Base-by-base conservation (phyloP, 2,113 vertebrate genomes). In the Pluvialis apricaria region DNA sequence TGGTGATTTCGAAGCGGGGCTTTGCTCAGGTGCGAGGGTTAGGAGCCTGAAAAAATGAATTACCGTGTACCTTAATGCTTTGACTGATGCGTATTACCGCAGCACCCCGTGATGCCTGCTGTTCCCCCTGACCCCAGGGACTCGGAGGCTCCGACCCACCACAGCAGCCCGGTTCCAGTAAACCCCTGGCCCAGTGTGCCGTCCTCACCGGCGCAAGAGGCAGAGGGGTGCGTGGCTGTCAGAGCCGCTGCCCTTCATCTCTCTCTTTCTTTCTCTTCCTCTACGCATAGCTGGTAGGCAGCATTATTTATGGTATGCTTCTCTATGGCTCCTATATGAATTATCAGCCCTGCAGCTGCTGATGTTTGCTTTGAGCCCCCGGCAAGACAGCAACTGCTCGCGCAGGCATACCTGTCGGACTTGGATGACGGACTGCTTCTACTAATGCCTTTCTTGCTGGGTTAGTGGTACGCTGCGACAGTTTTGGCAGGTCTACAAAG, bases 1-100 rank as follows among this genome's bases (percentile, higher is more conserved):
- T 1, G 40, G 12, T 1, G 29, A 0, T 32, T 21, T 10, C 8
- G 72, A 42, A 62, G 57, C 71, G 13, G 69, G 32, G 5, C 1
- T 61, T 31, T 0, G 42, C 62, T 58, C 83, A 2, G 55, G 17
- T 15, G 29, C 0, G 25, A 14, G 51, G 6, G 15, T 6, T 9
- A 15, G 4, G 58, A 36, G 49, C 17, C 24, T 6, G 64, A 0
- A 20, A 20, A 6, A 15, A 12, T 0, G 15, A 11, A 11, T 2
- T 19, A 32, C 29, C 17, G 0, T 0, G 29, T 2, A 3, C 13
- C 10, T 6, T 2, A 11, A 2, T 3, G 45, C 66, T 5, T 5
- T 42, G 18, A 34, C 24, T 6, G 72, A 2, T 13, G 32, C 6
- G 2, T 13, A 3, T 16, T 11, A 5, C 22, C 42, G 3, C 34